phyloP scores from a whole-genome alignment of 2,113 vertebrate species.

The Aspidoscelis tigris region DNA sequence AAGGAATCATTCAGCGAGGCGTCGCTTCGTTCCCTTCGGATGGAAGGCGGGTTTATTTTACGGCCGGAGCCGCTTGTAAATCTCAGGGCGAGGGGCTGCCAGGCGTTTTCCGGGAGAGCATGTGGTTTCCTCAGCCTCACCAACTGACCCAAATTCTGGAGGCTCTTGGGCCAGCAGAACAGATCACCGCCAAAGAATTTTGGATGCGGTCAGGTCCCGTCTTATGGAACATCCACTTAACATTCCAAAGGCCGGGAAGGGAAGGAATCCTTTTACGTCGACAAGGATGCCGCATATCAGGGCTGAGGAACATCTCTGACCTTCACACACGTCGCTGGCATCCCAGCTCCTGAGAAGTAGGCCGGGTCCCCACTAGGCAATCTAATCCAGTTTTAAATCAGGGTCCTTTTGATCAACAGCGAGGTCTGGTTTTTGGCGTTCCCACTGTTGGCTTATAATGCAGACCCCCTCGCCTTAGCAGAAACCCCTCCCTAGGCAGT shows the following conservation, averaged over 20 bases:
- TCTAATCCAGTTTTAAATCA: too few relatives aligned
- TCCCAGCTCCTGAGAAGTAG: too few relatives aligned
- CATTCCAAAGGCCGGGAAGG: background rate
- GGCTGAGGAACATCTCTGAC: background rate
- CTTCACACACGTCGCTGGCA: background rate
- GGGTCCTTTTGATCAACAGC: too few relatives aligned
- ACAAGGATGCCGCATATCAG: background rate
- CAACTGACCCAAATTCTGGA: background rate
- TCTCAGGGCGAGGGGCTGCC: background rate
- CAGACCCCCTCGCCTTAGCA: too few relatives aligned
- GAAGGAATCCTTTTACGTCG: background rate
- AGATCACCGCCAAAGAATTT: background rate
- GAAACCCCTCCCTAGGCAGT: too few relatives aligned
- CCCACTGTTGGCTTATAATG: too few relatives aligned
- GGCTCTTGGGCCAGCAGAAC: background rate
- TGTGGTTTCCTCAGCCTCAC: background rate
- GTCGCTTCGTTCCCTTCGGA: background rate
- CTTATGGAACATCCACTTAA: background rate
- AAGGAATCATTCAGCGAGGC: background rate
- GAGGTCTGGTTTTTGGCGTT: too few relatives aligned
- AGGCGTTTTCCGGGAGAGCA: background rate
- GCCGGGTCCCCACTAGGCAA: too few relatives aligned
- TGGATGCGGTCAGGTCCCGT: background rate
- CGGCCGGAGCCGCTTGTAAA: background rate
- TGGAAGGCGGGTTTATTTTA: background rate